Base-by-base conservation (phyloP, 2,113 vertebrate genomes). In the Dromiciops gliroides region DNA sequence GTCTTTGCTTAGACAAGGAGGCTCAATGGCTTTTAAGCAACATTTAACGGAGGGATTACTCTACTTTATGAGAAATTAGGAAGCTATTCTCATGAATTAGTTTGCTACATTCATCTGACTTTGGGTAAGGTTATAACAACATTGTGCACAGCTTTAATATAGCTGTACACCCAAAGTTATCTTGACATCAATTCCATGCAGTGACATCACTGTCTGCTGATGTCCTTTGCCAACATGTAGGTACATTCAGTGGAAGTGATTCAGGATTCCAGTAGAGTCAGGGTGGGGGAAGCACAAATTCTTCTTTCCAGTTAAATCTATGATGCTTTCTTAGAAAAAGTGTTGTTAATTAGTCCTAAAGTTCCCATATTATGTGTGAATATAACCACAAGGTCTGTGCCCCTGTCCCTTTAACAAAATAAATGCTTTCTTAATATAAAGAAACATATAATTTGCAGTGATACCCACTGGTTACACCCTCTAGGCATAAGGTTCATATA, bases 1-100 rank as follows among this genome's bases (percentile, higher is more conserved):
- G 23, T 44, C 24, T 94, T 67, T 51, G 91, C 93, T 47, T 56
- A 92, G 60, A 44, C 47, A 91, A 90, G 60, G 89, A 91, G 90
- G 51, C 1, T 90, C 11, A 28, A 31, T 88, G 19, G 25, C 24
- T 50, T 47, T 90, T 92, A 90, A 90, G 53, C 48, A 94, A 26
- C 75, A 52, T 60, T n/a, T 91, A 91, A 56, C 0, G 9, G 75
- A 60, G 52, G 9, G 83, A 44, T 28, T 90, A 90, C 1, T 75
- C 9, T 75, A 22, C 23, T 47, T 48, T 48, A 67, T 0, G 48
- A 56, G 48, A 92, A 50, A 26, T 88, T 92, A 67, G 22, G 24
- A 60, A 89, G 28, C 8, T 92, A 10, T 67, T 93, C 44, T 95
- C 93, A 48, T 94, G 51, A 93, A 48, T 93, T 19, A 48, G 19